Evolutionary conservation across 2,888 invertebrate species (phyloP), one percentile per base, ranked within the genome.

Genomic region (Liopterus haemorrhoidalis): DNA sequence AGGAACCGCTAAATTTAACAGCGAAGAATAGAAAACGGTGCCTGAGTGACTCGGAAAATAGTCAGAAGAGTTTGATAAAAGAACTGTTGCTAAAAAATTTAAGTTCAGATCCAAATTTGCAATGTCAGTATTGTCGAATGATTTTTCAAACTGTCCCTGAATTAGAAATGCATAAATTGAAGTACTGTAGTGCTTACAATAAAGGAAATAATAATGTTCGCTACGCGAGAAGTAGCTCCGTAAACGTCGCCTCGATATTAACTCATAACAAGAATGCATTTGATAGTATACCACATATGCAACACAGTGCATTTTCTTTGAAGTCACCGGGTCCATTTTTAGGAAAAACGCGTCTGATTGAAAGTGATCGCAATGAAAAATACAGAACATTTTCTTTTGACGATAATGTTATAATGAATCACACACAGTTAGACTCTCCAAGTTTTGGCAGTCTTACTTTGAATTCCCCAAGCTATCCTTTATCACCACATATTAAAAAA

Each of bases 261-360:
- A 68, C 68, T 2, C 68, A 69, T 44, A 68, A 69, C 43, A 68
- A 67, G 48, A 67, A 68, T 50, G 67, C 68, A 3, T 68, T 69
- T 50, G 68, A 68, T 45, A 63, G 59, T 36, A 66, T 67, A 39
- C 67, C 68, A 5, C 64, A 66, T 40, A 56, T 66, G 46, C 65
- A 64, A 47, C 63, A 61, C 41, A 56, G 63, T 3, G 56, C 63
- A 15, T 69, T 68, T 30, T 85, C 86, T 1, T 66, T 86, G 33
- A 85, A 85, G 30, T 88, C 88, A 3, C 89, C 89, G 0, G 89
- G 89, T 0, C 89, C 89, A 0, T 70, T 87, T 50, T 70, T 89
- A 16, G 89, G 89, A 4, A 86, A 85, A 59, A 89, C 89, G 2
- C 76, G 87, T 37, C 70, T 90, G 24, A 83, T 90, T 11, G 88